Percentiles rank a stretch among this genome's conserved stretches.
Evolutionary conservation across 1,140 invertebrate species (phyloP).

Genomic region (Dendroctonus valens): DNA sequence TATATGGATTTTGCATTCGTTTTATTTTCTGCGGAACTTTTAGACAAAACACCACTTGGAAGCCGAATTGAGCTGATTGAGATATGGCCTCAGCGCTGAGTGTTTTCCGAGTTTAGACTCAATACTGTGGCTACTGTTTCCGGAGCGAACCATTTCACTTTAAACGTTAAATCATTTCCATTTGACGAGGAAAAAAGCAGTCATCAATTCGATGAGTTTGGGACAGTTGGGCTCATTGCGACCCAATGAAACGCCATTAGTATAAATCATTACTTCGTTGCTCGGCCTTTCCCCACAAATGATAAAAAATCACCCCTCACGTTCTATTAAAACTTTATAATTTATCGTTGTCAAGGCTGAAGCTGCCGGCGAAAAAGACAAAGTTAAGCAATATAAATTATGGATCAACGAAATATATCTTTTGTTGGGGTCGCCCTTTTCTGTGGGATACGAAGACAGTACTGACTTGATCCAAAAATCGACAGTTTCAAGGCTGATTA

Average conservation of each 20-base stretch:
- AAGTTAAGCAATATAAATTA: slow-evolving; percentile 31
- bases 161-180: not conserved
- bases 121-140: not conserved
- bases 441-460: no score
- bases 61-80: not conserved
- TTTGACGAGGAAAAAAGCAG: not conserved
- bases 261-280: slow-evolving; percentile 24
- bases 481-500: no score
- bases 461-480: no score
- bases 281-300: slow-evolving; percentile 5
- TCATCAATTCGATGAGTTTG: not conserved
- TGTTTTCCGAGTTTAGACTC: not conserved
- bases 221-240: not conserved
- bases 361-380: slow-evolving; percentile 11
- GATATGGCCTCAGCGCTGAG: not conserved
- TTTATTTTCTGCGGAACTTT: not conserved
- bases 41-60: not conserved
- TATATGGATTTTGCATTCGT: slow-evolving; percentile 2
- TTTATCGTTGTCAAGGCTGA: slow-evolving; percentile 22
- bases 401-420: not conserved
- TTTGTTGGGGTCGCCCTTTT: no score
- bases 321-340: slow-evolving; percentile 31
- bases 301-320: slow-evolving; percentile 24
- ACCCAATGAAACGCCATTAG: slow-evolving; percentile 11
- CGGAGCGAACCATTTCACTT: not conserved